Evolutionary conservation across 2,113 vertebrate species (phyloP).

Genomic region (Pseudorasbora parva): DNA sequence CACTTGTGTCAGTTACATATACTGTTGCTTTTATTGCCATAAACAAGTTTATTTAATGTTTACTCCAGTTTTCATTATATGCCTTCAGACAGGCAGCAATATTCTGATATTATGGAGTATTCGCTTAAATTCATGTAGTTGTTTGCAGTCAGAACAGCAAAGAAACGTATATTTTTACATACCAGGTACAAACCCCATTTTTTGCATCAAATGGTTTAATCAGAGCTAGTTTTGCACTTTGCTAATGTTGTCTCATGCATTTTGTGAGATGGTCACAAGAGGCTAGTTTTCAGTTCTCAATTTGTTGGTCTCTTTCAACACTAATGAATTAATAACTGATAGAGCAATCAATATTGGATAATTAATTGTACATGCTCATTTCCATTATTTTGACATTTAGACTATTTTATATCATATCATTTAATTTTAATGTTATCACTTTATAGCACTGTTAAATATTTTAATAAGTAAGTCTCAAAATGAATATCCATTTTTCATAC

Average conservation of each 20-base stretch:
- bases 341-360: neutral
- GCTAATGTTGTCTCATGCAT: neutral
- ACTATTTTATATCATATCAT: too few species aligned
- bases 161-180: neutral
- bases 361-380: neutral
- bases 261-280: neutral
- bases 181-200: neutral
- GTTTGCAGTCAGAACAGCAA: neutral
- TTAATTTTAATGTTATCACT: neutral
- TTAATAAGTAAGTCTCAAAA: neutral
- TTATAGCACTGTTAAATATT: neutral
- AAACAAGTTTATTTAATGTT: neutral
- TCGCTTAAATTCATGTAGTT: neutral
- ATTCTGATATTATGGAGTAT: neutral
- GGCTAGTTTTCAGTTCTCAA: neutral
- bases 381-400: too few species aligned
- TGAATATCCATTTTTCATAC: neutral
- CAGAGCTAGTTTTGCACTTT: neutral
- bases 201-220: neutral
- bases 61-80: slow-evolving; percentile 6
- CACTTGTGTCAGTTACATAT: neutral
- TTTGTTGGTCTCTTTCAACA: neutral
- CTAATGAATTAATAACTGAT: too few species aligned
- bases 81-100: neutral
- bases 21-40: neutral